Evolutionary conservation across 1,140 invertebrate species (phyloP), one percentile per base, ranked within the genome.

Genomic region (Zaprionus kolodkinae): DNA sequence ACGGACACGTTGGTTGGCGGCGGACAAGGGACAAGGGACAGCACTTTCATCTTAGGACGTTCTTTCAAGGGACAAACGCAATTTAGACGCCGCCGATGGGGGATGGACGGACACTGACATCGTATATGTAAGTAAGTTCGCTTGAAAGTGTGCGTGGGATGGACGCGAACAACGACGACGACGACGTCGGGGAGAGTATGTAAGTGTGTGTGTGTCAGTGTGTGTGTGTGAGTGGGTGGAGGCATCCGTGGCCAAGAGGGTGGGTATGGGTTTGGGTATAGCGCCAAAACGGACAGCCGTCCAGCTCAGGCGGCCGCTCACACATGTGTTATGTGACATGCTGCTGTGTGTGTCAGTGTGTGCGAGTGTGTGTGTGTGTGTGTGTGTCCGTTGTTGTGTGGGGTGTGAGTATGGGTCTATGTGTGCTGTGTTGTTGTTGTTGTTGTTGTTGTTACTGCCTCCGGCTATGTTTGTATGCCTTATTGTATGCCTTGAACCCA

Each of bases 11-110:
- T 30, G 27, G 36, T 17, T 38, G 38, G 36, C 57, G 36, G 36
- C 13, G 84, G 86, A 21, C 27, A 30, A 6, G 27, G 27, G 27
- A 85, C 81, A 89, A 78, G 80, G 85, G 85, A 90, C 86, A 85
- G 84, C 79, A 90, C 86, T 89, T 89, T 89, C 85, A 89, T 89
- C 85, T 89, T 89, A 89, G 81, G 78, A 89, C 78, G 86, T 90
- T 89, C 85, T 89, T 89, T 89, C 78, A 89, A 89, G 86, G 86
- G 85, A 90, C 86, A 79, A 85, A 90, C 81, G 78, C 86, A 90
- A 90, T 88, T 85, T 82, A 77, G 81, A 79, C 65, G 75, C 75
- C 78, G 79, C 62, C 69, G 67, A 63, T 64, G 68, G 72, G 73
- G 70, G 73, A 57, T 76, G 79, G 62, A 56, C 76, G 72, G 78